Evolutionary conservation across 2,888 invertebrate genomes (phyloP).

Genomic region (Drosophila formosana): DNA sequence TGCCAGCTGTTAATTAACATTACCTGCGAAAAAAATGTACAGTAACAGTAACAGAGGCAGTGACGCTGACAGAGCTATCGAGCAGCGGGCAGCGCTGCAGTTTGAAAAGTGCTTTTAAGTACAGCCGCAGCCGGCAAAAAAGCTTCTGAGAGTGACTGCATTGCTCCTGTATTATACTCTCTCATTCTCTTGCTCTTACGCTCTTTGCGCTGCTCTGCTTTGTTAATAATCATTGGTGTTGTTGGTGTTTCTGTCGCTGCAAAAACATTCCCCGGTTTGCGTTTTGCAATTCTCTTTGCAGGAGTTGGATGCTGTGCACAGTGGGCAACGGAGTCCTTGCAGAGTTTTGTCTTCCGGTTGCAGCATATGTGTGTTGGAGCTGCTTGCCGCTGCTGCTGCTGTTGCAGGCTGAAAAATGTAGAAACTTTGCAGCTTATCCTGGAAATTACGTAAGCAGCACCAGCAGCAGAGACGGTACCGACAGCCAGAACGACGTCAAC

Average conservation of each 20-base stretch:
- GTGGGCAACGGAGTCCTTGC: slow-evolving; percentile 45
- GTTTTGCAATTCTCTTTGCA: slow-evolving; percentile 50
- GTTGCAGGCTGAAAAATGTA: slow-evolving; percentile 69
- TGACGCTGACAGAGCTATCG: background rate
- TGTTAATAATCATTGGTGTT: slow-evolving; percentile 6
- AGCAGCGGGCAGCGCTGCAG: slow-evolving; percentile 35
- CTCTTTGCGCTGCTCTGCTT: slow-evolving; percentile 14
- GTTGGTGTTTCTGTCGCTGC: slow-evolving; percentile 33
- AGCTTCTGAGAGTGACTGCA: slow-evolving; percentile 39
- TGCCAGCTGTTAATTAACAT: slow-evolving; percentile 40
- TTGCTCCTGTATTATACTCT: slow-evolving; percentile 6
- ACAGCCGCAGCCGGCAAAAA: slow-evolving; percentile 42
- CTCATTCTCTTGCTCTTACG: background rate
- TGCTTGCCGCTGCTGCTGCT: slow-evolving; percentile 38
- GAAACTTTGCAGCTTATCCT: slow-evolving; percentile 81
- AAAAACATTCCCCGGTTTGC: slow-evolving; percentile 46
- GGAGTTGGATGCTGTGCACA: slow-evolving; percentile 65
- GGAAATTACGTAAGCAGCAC: slow-evolving; percentile 75
- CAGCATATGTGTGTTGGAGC: slow-evolving; percentile 65
- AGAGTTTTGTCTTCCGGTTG: slow-evolving; percentile 60
- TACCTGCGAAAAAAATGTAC: slow-evolving; percentile 34
- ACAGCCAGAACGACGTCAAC: slow-evolving; percentile 65
- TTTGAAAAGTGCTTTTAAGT: slow-evolving; percentile 26
- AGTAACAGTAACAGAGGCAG: slow-evolving; percentile 9
- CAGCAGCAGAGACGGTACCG: slow-evolving; percentile 37